A percentile compares a stretch with the other conserved stretches of the same genome.
phyloP scores from a whole-genome alignment of 2,113 vertebrate species.

The Daboia siamensis region DNA sequence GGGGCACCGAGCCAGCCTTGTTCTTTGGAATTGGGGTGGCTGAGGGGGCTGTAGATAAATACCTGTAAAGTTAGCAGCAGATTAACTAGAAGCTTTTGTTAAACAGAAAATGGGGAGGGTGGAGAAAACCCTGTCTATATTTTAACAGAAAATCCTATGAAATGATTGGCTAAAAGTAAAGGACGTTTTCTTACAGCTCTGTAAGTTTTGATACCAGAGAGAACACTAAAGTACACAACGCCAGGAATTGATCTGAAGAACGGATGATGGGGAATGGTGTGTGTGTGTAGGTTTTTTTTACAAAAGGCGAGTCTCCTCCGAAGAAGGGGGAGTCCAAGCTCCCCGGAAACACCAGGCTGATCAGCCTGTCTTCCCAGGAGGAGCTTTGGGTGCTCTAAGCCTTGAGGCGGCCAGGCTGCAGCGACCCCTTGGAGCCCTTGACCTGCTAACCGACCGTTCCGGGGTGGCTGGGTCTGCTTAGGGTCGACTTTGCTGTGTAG shows the following conservation, averaged over 20 bases:
- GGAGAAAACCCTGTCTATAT: slow-evolving; percentile 64
- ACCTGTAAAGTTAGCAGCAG: slow-evolving; percentile 68
- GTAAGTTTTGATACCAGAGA: slow-evolving; percentile 48
- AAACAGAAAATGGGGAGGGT: slow-evolving; percentile 37
- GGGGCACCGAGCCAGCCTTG: slow-evolving; percentile 49
- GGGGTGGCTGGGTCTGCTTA: not conserved
- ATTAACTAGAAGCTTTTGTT: slow-evolving; percentile 75
- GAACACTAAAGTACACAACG: slow-evolving; percentile 52
- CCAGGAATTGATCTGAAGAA: slow-evolving; percentile 22
- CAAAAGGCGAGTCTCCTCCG: not conserved
- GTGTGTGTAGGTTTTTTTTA: not conserved
- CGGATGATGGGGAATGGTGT: slow-evolving; percentile 25
- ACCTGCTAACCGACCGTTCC: not conserved
- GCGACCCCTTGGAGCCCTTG: slow-evolving; percentile 21
- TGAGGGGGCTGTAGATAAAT: slow-evolving; percentile 61
- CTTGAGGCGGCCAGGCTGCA: not conserved
- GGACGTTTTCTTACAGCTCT: slow-evolving; percentile 44
- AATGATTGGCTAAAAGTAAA: slow-evolving; percentile 58
- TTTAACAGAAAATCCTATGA: slow-evolving; percentile 60
- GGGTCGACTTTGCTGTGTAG: slow-evolving; percentile 10
- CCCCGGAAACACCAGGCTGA: not conserved
- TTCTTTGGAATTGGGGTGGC: slow-evolving; percentile 47
- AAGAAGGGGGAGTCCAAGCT: rapidly evolving
- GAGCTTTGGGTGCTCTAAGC: not conserved
- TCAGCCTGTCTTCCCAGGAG: slow-evolving; percentile 16